These are phyloP conservation scores for Habrosyne pyritoides DNA, from an alignment of 2,888 invertebrate species.

Conservation along the genomic window DNA sequence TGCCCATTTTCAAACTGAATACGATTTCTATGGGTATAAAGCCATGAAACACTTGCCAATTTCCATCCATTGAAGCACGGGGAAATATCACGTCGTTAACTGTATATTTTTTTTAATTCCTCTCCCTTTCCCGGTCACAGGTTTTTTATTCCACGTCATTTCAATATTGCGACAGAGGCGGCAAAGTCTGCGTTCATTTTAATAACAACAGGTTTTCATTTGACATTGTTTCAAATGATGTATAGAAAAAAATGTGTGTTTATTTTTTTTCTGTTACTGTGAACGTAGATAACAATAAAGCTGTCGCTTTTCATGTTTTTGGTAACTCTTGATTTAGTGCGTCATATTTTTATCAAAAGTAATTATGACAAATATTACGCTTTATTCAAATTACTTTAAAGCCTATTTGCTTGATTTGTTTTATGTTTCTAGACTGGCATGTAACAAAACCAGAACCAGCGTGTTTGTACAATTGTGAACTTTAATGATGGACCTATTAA, in stretches of 20 bases:
- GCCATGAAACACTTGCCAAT: too few relatives aligned
- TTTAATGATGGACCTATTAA: too few relatives aligned
- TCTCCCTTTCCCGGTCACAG: background rate
- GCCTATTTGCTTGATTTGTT: too few relatives aligned
- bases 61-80: too few relatives aligned
- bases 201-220: background rate
- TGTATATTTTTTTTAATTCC: background rate
- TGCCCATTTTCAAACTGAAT: too few relatives aligned
- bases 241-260: background rate
- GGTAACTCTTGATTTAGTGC: background rate
- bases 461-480: too few relatives aligned
- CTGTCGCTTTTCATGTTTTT: background rate
- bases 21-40: too few relatives aligned
- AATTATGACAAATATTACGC: too few relatives aligned
- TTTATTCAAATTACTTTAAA: too few relatives aligned
- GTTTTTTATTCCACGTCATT: background rate
- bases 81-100: background rate
- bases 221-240: background rate
- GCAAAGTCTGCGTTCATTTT: background rate
- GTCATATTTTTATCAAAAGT: background rate
- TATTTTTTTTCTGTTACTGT: background rate
- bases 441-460: too few relatives aligned
- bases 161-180: background rate
- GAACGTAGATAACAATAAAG: background rate
- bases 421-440: too few relatives aligned